Evolutionary conservation across 1,140 invertebrate genomes (phyloP).

Genomic region (Augochlora pura): DNA sequence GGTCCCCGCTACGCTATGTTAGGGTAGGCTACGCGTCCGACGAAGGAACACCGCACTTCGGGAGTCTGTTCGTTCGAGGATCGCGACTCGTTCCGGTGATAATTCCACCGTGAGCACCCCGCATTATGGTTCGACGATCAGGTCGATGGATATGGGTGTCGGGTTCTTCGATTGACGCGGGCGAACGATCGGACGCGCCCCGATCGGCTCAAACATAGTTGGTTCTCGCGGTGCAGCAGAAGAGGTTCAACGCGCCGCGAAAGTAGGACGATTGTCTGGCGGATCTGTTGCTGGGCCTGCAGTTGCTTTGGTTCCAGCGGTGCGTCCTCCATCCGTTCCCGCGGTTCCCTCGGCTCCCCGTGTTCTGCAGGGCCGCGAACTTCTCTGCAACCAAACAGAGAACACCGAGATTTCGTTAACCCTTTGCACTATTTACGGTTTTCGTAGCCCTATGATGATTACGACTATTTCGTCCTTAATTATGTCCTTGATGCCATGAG

Average conservation of each 20-base stretch:
- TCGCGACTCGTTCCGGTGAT: no score
- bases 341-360: constrained; percentile 65
- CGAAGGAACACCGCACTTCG: no score
- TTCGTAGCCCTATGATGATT: no score
- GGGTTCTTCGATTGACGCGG: no score
- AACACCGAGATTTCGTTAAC: constrained; percentile 8
- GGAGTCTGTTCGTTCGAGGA: no score
- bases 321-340: constrained; percentile 71
- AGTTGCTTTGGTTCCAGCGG: constrained; percentile 69
- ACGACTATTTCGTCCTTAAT: no score
- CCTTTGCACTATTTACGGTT: no score
- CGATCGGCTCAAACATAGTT: constrained; percentile 73
- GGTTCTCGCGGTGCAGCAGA: constrained; percentile 75
- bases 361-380: constrained; percentile 72
- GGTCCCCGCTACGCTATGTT: no score
- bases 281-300: constrained; percentile 57
- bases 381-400: constrained; percentile 66
- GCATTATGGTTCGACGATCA: no score
- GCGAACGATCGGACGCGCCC: not conserved
- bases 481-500: no score
- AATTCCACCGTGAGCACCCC: no score
- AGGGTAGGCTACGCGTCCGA: no score
- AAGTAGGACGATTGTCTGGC: constrained; percentile 76
- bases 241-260: constrained; percentile 74
- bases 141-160: not conserved